Conservation (phyloP, 2,113 vertebrate genomes). For the Muntiacus reevesi region DNA sequence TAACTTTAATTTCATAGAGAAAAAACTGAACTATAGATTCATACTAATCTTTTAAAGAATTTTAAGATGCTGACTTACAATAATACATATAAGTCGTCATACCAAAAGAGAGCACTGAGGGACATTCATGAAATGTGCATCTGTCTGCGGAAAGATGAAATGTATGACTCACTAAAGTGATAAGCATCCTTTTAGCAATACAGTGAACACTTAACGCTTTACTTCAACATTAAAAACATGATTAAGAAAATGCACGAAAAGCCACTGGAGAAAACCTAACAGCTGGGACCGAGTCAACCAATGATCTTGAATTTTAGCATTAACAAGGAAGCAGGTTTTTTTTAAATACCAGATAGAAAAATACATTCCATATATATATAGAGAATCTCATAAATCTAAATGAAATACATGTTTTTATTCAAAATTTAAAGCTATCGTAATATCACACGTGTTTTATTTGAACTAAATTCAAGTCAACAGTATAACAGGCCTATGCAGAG, state of each 20-base stretch:
- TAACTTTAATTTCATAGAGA: not conserved
- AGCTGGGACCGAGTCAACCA: not conserved
- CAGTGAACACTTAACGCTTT: not conserved
- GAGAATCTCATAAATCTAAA: not conserved
- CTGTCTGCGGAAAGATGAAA: not conserved
- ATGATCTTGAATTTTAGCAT: not conserved
- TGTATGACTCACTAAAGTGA: not conserved
- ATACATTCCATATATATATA: not conserved
- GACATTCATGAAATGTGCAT: not conserved
- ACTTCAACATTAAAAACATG: not conserved
- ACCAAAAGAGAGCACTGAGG: not conserved
- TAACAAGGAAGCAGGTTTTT: not conserved
- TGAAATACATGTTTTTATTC: not conserved
- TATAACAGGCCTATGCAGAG: not conserved
- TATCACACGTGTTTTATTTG: not conserved
- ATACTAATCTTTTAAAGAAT: not conserved
- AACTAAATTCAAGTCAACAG: not conserved
- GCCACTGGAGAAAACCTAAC: not conserved
- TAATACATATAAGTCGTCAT: not conserved
- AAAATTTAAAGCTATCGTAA: not conserved
- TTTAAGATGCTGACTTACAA: not conserved
- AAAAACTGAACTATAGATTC: not conserved
- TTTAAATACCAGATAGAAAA: not conserved
- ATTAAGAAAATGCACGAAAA: not conserved
- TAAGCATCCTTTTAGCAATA: not conserved